Evolutionary conservation across 2,113 vertebrate genomes (phyloP), one percentile per base, ranked within the genome.

Genomic region (Sciurus niger): DNA sequence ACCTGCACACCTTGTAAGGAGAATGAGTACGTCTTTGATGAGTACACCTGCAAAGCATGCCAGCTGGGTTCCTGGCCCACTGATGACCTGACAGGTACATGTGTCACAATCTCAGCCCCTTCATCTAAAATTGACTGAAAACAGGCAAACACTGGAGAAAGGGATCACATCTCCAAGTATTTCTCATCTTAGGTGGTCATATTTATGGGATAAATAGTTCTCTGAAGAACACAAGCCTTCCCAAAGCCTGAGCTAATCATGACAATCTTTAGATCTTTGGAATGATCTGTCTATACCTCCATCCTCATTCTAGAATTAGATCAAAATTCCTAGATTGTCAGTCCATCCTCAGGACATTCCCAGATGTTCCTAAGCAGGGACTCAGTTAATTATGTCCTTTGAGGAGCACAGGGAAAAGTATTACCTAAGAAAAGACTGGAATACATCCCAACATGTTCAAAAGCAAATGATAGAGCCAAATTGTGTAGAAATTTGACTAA

Each of bases 1-100:
- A 99, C 99, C 7, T 99, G 99, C 92, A 99, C 99, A 2, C 99
- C 99, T 22, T 99, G 99, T 80, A 99, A 99, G 96, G 99, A 99
- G 48, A 99, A 99, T 0, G 99, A 99, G 95, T 99, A 99, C 82
- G 99, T 99, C 51, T 99, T 98, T 93, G 99, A 99, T 58, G 99
- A 99, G 96, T 99, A 99, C 89, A 99, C 99, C 0, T 99, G 99
- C 98, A 99, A 99, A 89, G 99, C 99, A 0, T 99, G 99, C 95
- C 99, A 99, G 28, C 99, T 99, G 0, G 99, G 99, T 68, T 99
- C 99, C 89, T 99, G 99, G 99, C 99, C 99, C 63, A 99, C 98
- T 0, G 94, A 99, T 2, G 99, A 99, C 32, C 99, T 99, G 95
- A 99, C 99, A 98, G 99, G 99, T 99, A 98, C 90, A 95, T 85